Evolutionary conservation across 2,888 invertebrate species (phyloP), one percentile per base, ranked within the genome.

Genomic region (Polylopha cassiicola): DNA sequence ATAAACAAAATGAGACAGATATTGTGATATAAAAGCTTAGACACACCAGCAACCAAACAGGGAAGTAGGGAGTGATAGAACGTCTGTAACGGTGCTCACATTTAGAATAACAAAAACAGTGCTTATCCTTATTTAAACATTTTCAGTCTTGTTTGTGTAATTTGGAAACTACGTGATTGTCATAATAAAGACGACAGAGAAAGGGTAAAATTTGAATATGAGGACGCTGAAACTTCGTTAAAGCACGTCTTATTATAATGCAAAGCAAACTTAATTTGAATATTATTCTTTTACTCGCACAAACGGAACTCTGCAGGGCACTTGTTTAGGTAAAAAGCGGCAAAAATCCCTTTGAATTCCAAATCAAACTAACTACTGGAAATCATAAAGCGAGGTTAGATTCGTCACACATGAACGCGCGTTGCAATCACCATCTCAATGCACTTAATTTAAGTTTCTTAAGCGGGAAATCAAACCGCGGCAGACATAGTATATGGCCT

Each of bases 291-390:
- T 22, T 24, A 23, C 10, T 22, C 22, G 23, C 23, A 28, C 28
- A 33, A 23, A 39, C 17, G 10, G 17, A 18, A 1, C 15, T 43
- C 29, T 36, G 39, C 21, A 30, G 15, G 16, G 69, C 66, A 65
- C 62, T 68, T 57, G 63, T 68, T 61, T 50, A 54, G 64, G 59
- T 65, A 65, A 64, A 57, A 82, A 81, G 80, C 73, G 61, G 71
- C 66, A 70, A 50, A 75, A 69, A 73, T 76, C 78, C 65, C 74
- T 74, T 76, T 50, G 55, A 70, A 73, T 74, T 76, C 73, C 78
- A 78, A 72, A 70, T 70, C 71, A 74, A 64, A 66, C 78, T 75
- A 82, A 75, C 81, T 82, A 84, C 84, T 65, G 56, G 61, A 75
- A 73, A 73, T 66, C 74, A 70, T 62, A 56, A 82, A 84, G 82